Conservation (phyloP, 2,797 vertebrate species). For the Cryptoblepharus egeriae region DNA sequence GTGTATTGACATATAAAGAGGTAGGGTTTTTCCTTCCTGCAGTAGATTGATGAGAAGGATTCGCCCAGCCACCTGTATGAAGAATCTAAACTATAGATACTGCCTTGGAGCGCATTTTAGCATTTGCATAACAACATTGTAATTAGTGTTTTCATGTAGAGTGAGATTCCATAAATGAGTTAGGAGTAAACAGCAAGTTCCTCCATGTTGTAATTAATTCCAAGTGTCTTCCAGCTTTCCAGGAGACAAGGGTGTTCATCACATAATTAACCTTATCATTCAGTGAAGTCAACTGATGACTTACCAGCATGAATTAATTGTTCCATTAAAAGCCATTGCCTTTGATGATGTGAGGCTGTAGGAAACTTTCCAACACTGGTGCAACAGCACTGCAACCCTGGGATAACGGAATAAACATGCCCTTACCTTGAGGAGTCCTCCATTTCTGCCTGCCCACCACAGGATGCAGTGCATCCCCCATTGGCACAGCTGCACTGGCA, state of each 20-base stretch:
- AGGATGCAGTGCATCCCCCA: too few species aligned
- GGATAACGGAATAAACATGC: too few species aligned
- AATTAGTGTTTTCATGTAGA: background rate
- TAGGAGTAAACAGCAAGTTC: background rate
- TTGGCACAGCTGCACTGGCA: too few species aligned
- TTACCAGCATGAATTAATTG: background rate
- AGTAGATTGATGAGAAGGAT: background rate
- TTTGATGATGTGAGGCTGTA: background rate
- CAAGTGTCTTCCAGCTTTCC: background rate
- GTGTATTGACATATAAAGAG: background rate
- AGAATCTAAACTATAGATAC: background rate
- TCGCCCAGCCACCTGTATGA: background rate
- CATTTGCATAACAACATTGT: slow-evolving; percentile 3
- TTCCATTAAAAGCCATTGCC: background rate
- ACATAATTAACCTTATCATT: background rate
- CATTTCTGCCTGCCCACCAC: too few species aligned
- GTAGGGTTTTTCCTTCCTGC: background rate
- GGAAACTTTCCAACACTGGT: too few species aligned
- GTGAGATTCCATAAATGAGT: background rate
- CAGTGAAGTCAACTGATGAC: background rate
- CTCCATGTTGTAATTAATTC: background rate
- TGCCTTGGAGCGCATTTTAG: background rate
- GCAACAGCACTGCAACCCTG: too few species aligned
- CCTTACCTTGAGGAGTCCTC: too few species aligned
- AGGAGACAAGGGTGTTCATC: background rate